Evolutionary conservation across 2,113 vertebrate species (phyloP), one percentile per base, ranked within the genome.

Genomic region (Ia io): DNA sequence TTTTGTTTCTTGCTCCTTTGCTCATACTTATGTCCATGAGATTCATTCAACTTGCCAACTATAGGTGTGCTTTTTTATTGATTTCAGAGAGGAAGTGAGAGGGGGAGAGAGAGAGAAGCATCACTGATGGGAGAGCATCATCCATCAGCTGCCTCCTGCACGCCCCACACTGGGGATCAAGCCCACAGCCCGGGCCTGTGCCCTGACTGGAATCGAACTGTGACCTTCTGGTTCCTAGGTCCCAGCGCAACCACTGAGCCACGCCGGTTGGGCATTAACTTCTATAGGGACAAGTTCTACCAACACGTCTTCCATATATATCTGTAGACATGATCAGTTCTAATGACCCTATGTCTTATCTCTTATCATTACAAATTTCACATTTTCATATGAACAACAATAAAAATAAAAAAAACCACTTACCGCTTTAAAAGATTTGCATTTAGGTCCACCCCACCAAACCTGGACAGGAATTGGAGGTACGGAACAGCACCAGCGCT

Each of bases 391-490:
- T 0, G 6, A 76, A 0, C 0, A 49, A 87, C 25, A 73, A 16
- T 2, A 23, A 28, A 35, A 3, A n/a, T 44, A 6, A 32, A 23
- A 30, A 30, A 56, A 3, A 35, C 37, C 65, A 90, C 88, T 96
- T 95, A 98, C 96, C 67, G 96, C 95, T 83, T 74, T 44, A 83
- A 53, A 16, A 5, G 11, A 6, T 2, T 79, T 44, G 30, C 28
- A 37, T 85, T 91, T 61, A 74, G 47, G 40, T 94, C 49, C 69
- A 42, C 28, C 76, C 95, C 32, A 2, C 96, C 78, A 51, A 98
- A 96, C 56, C 78, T 95, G 61, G 93, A 89, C 56, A 97, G 84
- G 91, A 98, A 98, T 2, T 95, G 96, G 37, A 95, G 77, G 90
- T 91, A 96, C 0, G 83, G 94, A 4, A 97, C 47, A 1, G 82